Evolutionary conservation across 2,113 vertebrate species (phyloP).

Genomic region (Hippocampus comes): DNA sequence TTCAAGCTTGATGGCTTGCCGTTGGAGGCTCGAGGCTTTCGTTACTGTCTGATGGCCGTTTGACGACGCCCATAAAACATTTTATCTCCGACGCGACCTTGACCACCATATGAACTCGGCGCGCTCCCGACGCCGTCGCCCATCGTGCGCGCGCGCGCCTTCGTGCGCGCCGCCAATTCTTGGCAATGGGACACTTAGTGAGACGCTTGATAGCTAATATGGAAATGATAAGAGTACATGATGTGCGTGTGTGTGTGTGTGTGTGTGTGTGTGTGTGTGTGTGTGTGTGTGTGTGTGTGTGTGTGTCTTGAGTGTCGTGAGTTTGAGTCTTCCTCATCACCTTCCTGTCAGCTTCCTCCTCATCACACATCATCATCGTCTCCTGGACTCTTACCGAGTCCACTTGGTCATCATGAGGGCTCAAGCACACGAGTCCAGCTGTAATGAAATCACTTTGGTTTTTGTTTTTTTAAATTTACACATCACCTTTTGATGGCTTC

Average conservation of each 20-base stretch:
- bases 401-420: not conserved
- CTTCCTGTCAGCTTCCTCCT: not conserved
- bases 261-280: not conserved
- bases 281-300: not conserved
- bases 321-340: slow-evolving; percentile 1
- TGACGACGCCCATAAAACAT: slow-evolving; percentile 28
- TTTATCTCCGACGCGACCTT: slow-evolving; percentile 45
- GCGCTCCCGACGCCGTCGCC: not conserved
- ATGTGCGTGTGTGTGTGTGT: not conserved
- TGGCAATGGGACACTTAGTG: slow-evolving; percentile 12
- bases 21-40: not conserved
- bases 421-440: not conserved
- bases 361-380: not conserved
- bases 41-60: slow-evolving; percentile 21
- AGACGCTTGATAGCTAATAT: slow-evolving; percentile 22
- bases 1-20: not conserved
- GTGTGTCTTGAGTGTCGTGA: not conserved
- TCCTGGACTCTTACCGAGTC: not conserved
- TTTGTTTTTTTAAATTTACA: not conserved
- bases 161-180: slow-evolving; percentile 1
- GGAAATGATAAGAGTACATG: not conserved
- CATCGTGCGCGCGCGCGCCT: not conserved
- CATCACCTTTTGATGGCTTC: not conserved
- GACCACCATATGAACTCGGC: slow-evolving; percentile 42
- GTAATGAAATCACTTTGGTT: not conserved